These are phyloP conservation scores for Tanaodytes sp. DNA, from an alignment of 2,888 invertebrate species.

Conservation along the genomic window DNA sequence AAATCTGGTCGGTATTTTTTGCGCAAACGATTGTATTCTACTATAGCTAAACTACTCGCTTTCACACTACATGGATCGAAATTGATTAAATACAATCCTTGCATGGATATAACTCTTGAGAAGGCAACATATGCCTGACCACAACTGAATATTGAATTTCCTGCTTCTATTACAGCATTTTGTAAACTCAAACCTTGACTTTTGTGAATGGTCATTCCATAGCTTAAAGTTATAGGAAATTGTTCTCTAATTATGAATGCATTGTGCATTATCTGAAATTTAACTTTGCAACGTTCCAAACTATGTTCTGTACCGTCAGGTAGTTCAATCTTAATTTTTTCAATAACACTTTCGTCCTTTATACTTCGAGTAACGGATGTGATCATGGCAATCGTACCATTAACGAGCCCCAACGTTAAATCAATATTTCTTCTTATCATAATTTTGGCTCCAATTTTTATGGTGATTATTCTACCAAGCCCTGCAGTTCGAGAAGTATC, in stretches of 20 bases:
- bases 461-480: no score
- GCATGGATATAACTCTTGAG: neutral
- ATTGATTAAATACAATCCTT: neutral
- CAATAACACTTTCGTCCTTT: neutral
- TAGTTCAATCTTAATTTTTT: neutral
- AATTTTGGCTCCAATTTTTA: neutral
- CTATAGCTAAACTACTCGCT: neutral
- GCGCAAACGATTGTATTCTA: no score
- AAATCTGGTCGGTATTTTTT: neutral
- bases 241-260: constrained; percentile 2
- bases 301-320: neutral
- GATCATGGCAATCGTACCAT: neutral
- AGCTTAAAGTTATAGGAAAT: constrained; percentile 1
- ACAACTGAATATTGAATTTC: neutral
- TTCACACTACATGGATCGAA: neutral
- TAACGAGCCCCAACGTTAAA: neutral
- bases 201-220: neutral
- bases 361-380: neutral
- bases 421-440: constrained; percentile 1
- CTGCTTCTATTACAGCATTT: neutral
- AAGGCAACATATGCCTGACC: neutral
- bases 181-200: constrained; percentile 1
- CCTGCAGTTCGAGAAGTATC: no score
- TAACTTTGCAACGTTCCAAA: constrained; percentile 1
- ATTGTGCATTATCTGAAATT: neutral